Evolutionary conservation across 2,113 vertebrate species (phyloP).

Genomic region (Panthera tigris): DNA sequence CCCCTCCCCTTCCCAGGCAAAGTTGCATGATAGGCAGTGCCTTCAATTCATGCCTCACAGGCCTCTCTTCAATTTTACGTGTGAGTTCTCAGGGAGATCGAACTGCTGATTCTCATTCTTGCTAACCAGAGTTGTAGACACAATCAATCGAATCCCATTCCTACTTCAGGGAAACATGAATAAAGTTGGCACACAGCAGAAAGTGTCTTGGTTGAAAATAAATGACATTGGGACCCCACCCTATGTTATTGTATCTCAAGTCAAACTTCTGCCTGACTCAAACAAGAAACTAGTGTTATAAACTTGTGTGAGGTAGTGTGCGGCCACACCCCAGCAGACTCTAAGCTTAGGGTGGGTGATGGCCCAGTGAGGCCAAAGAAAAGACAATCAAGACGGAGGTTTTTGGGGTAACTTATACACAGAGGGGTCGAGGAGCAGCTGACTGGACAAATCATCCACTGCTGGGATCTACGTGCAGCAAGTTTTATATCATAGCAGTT

Average conservation of each 20-base stretch:
- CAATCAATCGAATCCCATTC: neutral
- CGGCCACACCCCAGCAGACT: neutral
- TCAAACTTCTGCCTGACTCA: neutral
- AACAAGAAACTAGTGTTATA: neutral
- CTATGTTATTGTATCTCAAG: neutral
- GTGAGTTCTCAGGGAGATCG: neutral
- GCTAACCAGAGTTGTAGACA: neutral
- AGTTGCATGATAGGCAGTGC: neutral
- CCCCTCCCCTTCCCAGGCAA: neutral
- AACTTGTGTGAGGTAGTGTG: neutral
- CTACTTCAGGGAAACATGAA: neutral
- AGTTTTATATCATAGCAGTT: neutral
- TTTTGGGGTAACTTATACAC: neutral
- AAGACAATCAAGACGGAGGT: neutral
- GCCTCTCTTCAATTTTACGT: neutral
- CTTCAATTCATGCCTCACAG: neutral
- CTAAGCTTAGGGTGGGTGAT: neutral
- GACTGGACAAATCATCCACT: neutral
- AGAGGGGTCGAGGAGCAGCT: neutral
- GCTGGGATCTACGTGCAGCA: neutral
- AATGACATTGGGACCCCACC: neutral
- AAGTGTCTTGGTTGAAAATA: neutral
- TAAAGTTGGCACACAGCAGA: neutral
- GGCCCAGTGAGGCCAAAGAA: neutral
- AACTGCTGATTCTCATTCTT: neutral